phyloP scores from a whole-genome alignment of 2,113 vertebrate species.

The Thymallus thymallus region DNA sequence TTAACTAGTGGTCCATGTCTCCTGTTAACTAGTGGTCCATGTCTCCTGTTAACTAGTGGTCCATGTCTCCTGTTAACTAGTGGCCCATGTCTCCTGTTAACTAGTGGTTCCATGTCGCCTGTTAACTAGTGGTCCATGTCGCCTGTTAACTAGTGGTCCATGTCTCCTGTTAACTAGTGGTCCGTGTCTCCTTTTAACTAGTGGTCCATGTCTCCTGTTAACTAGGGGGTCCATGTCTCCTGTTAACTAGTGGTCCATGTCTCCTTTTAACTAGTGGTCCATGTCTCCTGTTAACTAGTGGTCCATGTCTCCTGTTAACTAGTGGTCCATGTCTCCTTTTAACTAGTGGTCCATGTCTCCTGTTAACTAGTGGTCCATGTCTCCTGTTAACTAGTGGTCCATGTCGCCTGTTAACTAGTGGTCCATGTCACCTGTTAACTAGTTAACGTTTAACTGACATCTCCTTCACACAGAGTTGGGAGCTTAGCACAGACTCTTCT shows the following conservation, averaged over 20 bases:
- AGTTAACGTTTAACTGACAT: constrained; percentile 64
- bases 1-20: no score
- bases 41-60: constrained; percentile 61
- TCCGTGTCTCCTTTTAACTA: constrained; percentile 58
- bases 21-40: not conserved
- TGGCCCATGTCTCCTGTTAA: constrained; percentile 54
- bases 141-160: constrained; percentile 61
- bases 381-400: constrained; percentile 61
- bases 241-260: constrained; percentile 61
- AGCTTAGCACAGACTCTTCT: constrained; percentile 26
- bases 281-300: constrained; percentile 61
- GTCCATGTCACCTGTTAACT: constrained; percentile 57
- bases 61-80: no score
- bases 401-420: no score
- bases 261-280: not conserved
- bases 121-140: not conserved
- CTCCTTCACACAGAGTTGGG: constrained; percentile 72
- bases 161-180: not conserved
- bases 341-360: constrained; percentile 50
- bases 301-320: no score
- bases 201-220: no score
- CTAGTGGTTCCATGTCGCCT: constrained; percentile 24
- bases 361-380: not conserved
- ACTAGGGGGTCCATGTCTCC: not conserved
- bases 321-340: constrained; percentile 34